These are phyloP conservation scores for Crotalus horridus DNA, from an alignment of 2,113 vertebrate genomes.

Conservation along the genomic window DNA sequence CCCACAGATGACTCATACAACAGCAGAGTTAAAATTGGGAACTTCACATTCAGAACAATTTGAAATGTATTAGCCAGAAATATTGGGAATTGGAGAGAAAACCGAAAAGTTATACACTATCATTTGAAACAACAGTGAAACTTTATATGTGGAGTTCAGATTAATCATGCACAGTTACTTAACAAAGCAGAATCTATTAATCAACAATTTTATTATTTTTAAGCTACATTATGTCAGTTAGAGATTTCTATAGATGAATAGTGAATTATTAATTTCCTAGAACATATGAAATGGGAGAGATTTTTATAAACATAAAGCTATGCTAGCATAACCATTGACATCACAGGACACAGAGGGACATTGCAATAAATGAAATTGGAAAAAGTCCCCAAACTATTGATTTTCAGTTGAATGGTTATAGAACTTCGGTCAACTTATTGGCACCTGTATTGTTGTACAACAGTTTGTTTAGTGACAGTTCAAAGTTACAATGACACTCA, in stretches of 20 bases:
- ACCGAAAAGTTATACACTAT: background rate
- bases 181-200: background rate
- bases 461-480: background rate
- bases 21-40: background rate
- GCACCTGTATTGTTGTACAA: background rate
- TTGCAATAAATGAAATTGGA: background rate
- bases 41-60: background rate
- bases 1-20: background rate
- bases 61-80: background rate
- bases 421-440: background rate
- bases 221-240: background rate
- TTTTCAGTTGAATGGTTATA: background rate
- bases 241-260: background rate
- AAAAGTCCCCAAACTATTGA: background rate
- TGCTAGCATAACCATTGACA: background rate
- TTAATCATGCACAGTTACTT: background rate
- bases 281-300: background rate
- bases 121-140: background rate
- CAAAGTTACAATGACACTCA: too few relatives aligned
- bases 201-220: background rate
- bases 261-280: background rate
- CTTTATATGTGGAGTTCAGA: background rate
- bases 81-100: background rate
- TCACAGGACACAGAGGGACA: background rate
- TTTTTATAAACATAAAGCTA: background rate